Conservation (phyloP, 2,888 invertebrate species). For the Orthosia gracilis region DNA sequence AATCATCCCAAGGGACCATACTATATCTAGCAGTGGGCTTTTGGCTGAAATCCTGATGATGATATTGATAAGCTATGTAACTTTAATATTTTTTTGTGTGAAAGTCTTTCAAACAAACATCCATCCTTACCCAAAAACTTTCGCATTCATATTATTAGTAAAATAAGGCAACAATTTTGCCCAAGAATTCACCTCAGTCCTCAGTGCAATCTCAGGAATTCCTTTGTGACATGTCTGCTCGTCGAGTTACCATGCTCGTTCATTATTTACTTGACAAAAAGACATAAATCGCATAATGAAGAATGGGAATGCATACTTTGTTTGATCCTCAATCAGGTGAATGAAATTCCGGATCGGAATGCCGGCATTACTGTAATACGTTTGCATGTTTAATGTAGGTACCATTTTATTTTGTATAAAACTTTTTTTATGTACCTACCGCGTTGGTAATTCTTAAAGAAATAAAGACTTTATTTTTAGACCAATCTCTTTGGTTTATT, state of each 20-base stretch:
- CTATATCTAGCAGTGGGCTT: no score
- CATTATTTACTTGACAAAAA: constrained; percentile 11
- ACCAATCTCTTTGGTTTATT: not conserved
- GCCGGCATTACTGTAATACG: not conserved
- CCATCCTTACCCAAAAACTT: not conserved
- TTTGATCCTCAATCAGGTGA: constrained; percentile 29
- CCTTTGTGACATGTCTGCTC: constrained; percentile 67
- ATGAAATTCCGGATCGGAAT: constrained; percentile 7
- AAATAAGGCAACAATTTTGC: not conserved
- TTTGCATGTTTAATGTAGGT: not conserved
- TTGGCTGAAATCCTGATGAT: no score
- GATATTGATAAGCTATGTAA: no score
- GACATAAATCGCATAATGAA: not conserved
- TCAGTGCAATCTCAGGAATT: constrained; percentile 54
- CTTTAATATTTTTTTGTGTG: no score
- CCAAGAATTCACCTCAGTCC: not conserved
- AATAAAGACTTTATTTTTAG: not conserved
- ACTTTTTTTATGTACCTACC: no score
- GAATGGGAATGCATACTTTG: constrained; percentile 29
- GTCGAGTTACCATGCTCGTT: constrained; percentile 53
- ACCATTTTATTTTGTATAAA: no score
- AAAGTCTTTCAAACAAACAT: not conserved
- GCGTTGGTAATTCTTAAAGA: no score
- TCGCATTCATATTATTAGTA: not conserved
- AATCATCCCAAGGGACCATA: no score